Evolutionary conservation across 37 sponge, comb jelly and placozoan genomes (phyloP).

Genomic region (Chondrilla cf. caribensis): DNA sequence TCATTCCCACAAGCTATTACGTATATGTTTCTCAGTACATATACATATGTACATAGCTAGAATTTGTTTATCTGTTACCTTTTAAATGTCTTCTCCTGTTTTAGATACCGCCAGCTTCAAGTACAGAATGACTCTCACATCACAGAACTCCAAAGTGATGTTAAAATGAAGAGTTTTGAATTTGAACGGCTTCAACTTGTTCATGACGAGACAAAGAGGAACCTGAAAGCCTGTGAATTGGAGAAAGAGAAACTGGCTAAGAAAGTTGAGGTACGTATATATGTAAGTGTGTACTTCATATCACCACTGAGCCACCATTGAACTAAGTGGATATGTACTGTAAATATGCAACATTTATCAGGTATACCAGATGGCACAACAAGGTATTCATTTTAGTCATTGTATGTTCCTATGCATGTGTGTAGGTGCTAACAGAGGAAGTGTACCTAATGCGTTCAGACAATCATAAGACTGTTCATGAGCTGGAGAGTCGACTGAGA

Average conservation of each 20-base stretch:
- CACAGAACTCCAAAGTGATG: conserved; percentile 58
- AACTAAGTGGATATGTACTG: too few relatives aligned
- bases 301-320: too few relatives aligned
- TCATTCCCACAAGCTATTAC: too few relatives aligned
- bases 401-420: too few relatives aligned
- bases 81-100: background rate
- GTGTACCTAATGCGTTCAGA: conserved; percentile 20
- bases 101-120: conserved; percentile 64
- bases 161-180: conserved; percentile 68
- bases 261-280: conserved; percentile 30
- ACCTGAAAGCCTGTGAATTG: conserved; percentile 47
- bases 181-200: conserved; percentile 55
- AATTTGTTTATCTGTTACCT: too few relatives aligned
- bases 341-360: too few relatives aligned
- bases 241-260: conserved; percentile 46
- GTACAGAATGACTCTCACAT: conserved; percentile 29
- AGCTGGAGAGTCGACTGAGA: conserved; percentile 46
- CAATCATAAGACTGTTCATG: conserved; percentile 6
- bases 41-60: too few relatives aligned
- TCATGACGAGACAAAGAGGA: conserved; percentile 48
- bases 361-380: too few relatives aligned
- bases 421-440: conserved; percentile 51
- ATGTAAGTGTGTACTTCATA: too few relatives aligned
- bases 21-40: too few relatives aligned
- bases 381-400: too few relatives aligned